Conservation (phyloP, 1,140 invertebrate species). For the Anoplophora glabripennis region DNA sequence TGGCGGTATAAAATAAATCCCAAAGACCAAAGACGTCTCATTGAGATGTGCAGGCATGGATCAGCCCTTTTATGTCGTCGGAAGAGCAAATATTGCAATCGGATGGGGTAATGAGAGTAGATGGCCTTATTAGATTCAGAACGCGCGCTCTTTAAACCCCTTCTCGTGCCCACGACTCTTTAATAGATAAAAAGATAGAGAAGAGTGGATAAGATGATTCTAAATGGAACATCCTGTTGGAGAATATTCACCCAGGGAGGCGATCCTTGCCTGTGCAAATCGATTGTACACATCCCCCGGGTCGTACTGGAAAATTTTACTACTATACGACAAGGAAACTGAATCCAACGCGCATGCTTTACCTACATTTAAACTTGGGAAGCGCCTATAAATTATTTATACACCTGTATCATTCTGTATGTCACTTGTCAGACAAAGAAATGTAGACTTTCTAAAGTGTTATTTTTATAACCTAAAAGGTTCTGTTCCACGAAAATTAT, state of each 20-base stretch:
- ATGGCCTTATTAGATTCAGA: constrained; percentile 29
- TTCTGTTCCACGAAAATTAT: too few relatives aligned
- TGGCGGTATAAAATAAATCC: too few relatives aligned
- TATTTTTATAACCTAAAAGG: too few relatives aligned
- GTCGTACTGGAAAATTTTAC: constrained; percentile 21
- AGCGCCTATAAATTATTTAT: too few relatives aligned
- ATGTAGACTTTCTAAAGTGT: too few relatives aligned
- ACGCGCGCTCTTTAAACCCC: constrained; percentile 25
- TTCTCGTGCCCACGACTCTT: constrained; percentile 20
- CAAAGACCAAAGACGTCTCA: too few relatives aligned
- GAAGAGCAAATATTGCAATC: constrained; percentile 22
- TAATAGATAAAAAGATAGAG: constrained; percentile 22
- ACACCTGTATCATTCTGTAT: too few relatives aligned
- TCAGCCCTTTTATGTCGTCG: constrained; percentile 10
- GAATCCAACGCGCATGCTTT: constrained; percentile 10
- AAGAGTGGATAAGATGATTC: constrained; percentile 31
- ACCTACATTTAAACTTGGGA: too few relatives aligned
- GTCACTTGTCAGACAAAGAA: too few relatives aligned
- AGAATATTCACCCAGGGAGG: constrained; percentile 25
- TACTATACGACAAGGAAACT: constrained; percentile 14
- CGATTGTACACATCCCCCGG: constrained; percentile 29
- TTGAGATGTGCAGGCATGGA: too few relatives aligned
- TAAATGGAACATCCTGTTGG: constrained; percentile 31
- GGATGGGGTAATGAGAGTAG: constrained; percentile 23
- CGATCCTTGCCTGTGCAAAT: constrained; percentile 23